These are phyloP conservation scores for Clarias batrachus DNA, from an alignment of 2,113 vertebrate species.

Conservation along the genomic window DNA sequence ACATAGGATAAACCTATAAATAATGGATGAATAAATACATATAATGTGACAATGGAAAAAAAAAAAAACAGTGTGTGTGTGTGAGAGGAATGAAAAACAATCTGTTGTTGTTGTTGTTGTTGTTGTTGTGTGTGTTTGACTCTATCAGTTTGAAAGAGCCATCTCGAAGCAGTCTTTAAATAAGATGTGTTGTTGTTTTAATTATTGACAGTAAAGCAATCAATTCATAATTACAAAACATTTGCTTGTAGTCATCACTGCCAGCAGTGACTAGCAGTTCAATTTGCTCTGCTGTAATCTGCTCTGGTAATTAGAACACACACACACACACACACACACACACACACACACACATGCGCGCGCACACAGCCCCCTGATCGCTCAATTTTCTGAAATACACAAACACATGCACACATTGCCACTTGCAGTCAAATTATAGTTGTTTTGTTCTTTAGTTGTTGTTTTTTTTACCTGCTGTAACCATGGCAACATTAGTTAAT, in stretches of 20 bases:
- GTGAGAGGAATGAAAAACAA: background rate
- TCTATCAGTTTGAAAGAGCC: slow-evolving; percentile 67
- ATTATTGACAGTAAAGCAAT: slow-evolving; percentile 83
- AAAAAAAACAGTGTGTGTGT: background rate
- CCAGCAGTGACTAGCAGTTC: slow-evolving; percentile 81
- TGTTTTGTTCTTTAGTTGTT: background rate
- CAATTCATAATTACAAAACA: slow-evolving; percentile 86
- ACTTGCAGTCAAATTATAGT: slow-evolving; percentile 20
- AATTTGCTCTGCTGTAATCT: slow-evolving; percentile 80
- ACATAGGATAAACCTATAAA: too few species aligned
- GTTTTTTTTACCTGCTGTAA: slow-evolving; percentile 4
- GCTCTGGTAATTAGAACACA: slow-evolving; percentile 82
- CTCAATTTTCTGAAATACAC: slow-evolving; percentile 22
- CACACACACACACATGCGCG: slow-evolving; percentile 46
- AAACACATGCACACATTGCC: background rate
- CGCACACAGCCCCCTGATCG: slow-evolving; percentile 43
- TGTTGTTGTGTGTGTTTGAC: background rate
- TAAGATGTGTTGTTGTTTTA: slow-evolving; percentile 82
- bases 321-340: slow-evolving; percentile 55
- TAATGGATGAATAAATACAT: background rate
- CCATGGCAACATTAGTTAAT: slow-evolving; percentile 18
- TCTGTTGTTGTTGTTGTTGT: background rate
- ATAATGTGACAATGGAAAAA: background rate
- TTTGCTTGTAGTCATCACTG: slow-evolving; percentile 84
- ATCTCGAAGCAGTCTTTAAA: slow-evolving; percentile 77